Percentiles rank a stretch among this genome's conserved stretches.
These are phyloP conservation scores for Eleutherodactylus coqui DNA, from an alignment of 2,797 vertebrate genomes.

Conservation along the genomic window DNA sequence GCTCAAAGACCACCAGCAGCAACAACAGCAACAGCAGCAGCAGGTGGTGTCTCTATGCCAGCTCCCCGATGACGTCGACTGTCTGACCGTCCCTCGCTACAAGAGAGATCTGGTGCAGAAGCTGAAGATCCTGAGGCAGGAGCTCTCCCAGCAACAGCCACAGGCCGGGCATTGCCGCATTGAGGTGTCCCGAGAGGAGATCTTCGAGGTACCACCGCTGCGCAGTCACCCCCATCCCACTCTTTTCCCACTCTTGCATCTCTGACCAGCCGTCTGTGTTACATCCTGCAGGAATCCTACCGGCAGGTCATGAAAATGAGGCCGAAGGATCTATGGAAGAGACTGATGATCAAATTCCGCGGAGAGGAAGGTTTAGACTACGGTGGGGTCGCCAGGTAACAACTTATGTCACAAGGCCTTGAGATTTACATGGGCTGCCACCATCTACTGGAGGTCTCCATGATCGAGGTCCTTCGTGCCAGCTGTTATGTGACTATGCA, in stretches of 20 bases:
- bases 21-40: conserved; percentile 66
- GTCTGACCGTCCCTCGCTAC: conserved; percentile 92
- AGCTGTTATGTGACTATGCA: no score
- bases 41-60: conserved; percentile 84
- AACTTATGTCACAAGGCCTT: not conserved
- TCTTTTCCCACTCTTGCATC: not conserved
- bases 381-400: conserved; percentile 94
- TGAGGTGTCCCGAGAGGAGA: conserved; percentile 97
- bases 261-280: not conserved
- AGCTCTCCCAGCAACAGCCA: conserved; percentile 95
- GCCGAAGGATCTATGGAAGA: conserved; percentile 97
- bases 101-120: conserved; percentile 98
- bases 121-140: conserved; percentile 93
- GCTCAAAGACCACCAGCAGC: conserved; percentile 82
- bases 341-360: conserved; percentile 98
- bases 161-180: conserved; percentile 98
- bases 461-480: no score
- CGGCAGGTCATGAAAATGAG: conserved; percentile 99
- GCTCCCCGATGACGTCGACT: conserved; percentile 90
- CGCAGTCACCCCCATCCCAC: no score
- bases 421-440: no score
- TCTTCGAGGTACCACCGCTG: conserved; percentile 89
- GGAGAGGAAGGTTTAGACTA: conserved; percentile 97
- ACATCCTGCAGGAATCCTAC: conserved; percentile 87
- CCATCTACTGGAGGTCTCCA: no score